phyloP scores from a whole-genome alignment of 2,888 invertebrate genomes.

The Nemoura dubitans region DNA sequence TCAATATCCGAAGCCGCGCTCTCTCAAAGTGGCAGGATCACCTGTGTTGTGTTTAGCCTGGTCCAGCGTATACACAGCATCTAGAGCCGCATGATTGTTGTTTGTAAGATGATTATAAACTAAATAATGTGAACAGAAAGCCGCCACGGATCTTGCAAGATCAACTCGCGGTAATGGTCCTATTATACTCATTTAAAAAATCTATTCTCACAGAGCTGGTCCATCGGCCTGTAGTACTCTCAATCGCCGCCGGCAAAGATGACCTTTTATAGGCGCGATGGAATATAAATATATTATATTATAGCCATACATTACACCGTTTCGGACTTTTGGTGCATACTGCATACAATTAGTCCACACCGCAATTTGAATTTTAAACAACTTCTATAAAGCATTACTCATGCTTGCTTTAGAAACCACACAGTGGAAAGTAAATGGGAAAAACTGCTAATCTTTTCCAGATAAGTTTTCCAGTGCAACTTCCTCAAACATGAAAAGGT shows the following conservation, averaged over 20 bases:
- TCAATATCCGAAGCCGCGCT: neutral
- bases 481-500: neutral
- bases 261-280: conserved; percentile 12
- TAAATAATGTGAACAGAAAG: conserved; percentile 38
- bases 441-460: neutral
- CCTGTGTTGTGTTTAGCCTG: conserved; percentile 1
- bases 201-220: neutral
- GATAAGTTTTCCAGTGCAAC: neutral
- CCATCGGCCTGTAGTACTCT: neutral
- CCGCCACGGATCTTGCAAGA: conserved; percentile 15
- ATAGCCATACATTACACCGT: neutral
- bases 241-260: neutral
- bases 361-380: neutral
- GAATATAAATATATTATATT: conserved; percentile 12
- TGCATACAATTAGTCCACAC: neutral
- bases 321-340: conserved; percentile 1
- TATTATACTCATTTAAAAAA: conserved; percentile 34
- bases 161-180: conserved; percentile 32
- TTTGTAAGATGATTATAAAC: conserved; percentile 32
- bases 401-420: neutral
- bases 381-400: neutral
- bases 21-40: neutral
- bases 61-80: neutral
- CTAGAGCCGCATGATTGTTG: conserved; percentile 17
- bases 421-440: neutral